Evolutionary conservation across 2,888 invertebrate species (phyloP).

Genomic region (Drosophila testacea): DNA sequence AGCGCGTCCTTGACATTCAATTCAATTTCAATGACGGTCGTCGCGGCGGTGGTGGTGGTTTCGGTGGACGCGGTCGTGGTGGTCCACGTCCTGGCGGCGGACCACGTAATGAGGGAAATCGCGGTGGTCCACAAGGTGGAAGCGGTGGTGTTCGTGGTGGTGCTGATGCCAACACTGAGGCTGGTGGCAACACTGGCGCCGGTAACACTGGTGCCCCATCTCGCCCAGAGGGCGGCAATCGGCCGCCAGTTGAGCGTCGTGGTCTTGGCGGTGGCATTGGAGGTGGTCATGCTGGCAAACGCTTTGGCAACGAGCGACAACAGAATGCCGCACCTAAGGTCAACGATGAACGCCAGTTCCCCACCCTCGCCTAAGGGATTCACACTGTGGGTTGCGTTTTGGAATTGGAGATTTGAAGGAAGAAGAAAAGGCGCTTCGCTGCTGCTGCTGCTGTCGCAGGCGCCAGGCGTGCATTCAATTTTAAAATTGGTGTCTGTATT

Average conservation of each 20-base stretch:
- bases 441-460: conserved; percentile 38
- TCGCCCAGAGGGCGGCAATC: conserved; percentile 57
- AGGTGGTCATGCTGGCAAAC: conserved; percentile 69
- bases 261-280: conserved; percentile 60
- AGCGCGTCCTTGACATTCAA: conserved; percentile 94
- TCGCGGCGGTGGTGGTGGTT: conserved; percentile 90
- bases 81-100: conserved; percentile 73
- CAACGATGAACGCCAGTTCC: conserved; percentile 98
- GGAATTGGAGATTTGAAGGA: conserved; percentile 7
- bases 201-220: conserved; percentile 30
- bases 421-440: conserved; percentile 35
- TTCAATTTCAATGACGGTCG: conserved; percentile 94
- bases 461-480: conserved; percentile 58
- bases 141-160: conserved; percentile 35
- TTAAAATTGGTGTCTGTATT: conserved; percentile 49
- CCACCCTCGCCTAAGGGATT: conserved; percentile 91
- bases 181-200: conserved; percentile 13
- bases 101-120: conserved; percentile 61
- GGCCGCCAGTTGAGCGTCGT: conserved; percentile 66
- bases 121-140: conserved; percentile 49
- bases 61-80: conserved; percentile 86
- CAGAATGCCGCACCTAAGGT: conserved; percentile 91
- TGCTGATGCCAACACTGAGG: background rate
- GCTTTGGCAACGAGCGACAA: conserved; percentile 76
- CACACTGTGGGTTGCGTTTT: conserved; percentile 4